Evolutionary conservation across 2,113 vertebrate genomes (phyloP).

Genomic region (Carassius auratus): DNA sequence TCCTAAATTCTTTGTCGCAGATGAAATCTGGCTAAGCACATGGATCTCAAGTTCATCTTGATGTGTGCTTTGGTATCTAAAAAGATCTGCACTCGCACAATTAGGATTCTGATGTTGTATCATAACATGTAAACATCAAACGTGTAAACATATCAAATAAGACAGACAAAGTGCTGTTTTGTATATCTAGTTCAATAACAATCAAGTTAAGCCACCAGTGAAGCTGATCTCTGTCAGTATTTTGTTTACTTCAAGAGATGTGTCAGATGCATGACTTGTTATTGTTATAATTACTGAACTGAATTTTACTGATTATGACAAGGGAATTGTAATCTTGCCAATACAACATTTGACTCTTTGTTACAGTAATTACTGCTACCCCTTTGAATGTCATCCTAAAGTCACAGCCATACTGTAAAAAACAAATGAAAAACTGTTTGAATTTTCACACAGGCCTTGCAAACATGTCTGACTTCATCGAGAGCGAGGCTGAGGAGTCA

Average conservation of each 20-base stretch:
- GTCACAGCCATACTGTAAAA: not conserved
- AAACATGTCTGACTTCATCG: conserved; percentile 94
- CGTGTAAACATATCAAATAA: not conserved
- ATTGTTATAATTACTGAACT: not conserved
- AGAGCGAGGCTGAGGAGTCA: conserved; percentile 95
- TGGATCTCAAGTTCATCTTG: not conserved
- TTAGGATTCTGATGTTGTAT: not conserved
- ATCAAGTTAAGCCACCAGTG: not conserved
- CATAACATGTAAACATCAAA: not conserved
- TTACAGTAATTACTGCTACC: not conserved
- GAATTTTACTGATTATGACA: not conserved
- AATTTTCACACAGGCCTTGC: conserved; percentile 55
- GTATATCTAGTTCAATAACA: not conserved
- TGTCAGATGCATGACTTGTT: not conserved
- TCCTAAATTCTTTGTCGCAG: not conserved
- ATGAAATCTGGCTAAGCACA: not conserved
- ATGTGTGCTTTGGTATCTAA: conserved; percentile 13
- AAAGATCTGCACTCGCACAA: not conserved
- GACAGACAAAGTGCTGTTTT: not conserved
- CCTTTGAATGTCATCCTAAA: too few relatives aligned
- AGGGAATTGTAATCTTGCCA: not conserved
- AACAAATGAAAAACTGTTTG: not conserved
- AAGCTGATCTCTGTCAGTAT: not conserved
- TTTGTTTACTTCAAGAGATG: conserved; percentile 2
- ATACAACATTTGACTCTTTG: not conserved